Evolutionary conservation across 2,888 invertebrate genomes (phyloP).

Genomic region (Diloba caeruleocephala): DNA sequence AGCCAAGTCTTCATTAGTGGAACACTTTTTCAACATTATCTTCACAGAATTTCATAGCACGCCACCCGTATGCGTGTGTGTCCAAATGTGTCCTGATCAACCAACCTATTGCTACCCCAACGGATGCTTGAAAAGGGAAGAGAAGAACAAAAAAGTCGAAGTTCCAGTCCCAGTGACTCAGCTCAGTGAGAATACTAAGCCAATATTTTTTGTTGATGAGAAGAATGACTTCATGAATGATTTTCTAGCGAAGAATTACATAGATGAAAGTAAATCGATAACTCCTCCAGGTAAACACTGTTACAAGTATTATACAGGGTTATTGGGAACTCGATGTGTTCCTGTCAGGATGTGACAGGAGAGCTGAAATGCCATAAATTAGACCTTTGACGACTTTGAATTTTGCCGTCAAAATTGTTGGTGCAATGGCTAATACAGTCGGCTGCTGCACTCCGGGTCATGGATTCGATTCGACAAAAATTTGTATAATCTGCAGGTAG

Average conservation of each 20-base stretch:
- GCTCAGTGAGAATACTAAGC: constrained; percentile 52
- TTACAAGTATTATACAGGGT: too few species aligned
- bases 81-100: constrained; percentile 76
- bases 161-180: constrained; percentile 38
- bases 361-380: too few species aligned
- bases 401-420: too few species aligned
- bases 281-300: constrained; percentile 33
- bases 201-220: constrained; percentile 66
- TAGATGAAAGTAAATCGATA: constrained; percentile 44
- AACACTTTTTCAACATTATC: constrained; percentile 78
- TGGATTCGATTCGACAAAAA: too few species aligned
- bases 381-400: too few species aligned
- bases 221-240: constrained; percentile 62
- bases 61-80: constrained; percentile 77
- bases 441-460: too few species aligned
- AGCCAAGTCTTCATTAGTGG: constrained; percentile 63
- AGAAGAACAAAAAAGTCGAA: constrained; percentile 51
- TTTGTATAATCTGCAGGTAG: too few species aligned
- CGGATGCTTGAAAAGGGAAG: constrained; percentile 68
- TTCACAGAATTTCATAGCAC: constrained; percentile 75
- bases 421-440: too few species aligned
- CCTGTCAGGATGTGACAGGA: too few species aligned
- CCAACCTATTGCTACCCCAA: constrained; percentile 82
- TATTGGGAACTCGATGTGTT: too few species aligned
- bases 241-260: constrained; percentile 55